Conservation (phyloP, 2,888 invertebrate genomes). For the Aspidiotus destructor region DNA sequence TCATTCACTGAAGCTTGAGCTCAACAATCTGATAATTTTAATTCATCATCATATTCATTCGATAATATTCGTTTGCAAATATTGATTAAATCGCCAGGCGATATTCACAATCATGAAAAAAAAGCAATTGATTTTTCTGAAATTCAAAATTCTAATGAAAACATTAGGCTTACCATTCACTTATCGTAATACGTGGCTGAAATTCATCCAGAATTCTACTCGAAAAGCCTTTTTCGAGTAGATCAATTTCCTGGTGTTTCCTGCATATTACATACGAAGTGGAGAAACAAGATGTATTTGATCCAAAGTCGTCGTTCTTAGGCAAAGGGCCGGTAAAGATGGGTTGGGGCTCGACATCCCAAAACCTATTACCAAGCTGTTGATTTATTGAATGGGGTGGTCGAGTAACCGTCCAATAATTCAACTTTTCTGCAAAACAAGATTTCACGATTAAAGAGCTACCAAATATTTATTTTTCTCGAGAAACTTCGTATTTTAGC, state of each 20-base stretch:
- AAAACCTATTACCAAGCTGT: no score
- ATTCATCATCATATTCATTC: no score
- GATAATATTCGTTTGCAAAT: neutral
- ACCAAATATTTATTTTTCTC: no score
- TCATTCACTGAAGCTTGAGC: no score
- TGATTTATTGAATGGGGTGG: no score
- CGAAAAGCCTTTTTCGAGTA: slow-evolving; percentile 33
- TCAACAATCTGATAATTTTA: no score
- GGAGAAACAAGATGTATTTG: slow-evolving; percentile 34
- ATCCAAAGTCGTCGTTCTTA: slow-evolving; percentile 29
- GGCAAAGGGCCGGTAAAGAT: slow-evolving; percentile 33
- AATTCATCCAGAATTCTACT: slow-evolving; percentile 33
- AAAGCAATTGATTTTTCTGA: no score
- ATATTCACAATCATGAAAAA: no score
- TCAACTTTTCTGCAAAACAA: no score
- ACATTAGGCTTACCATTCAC: slow-evolving; percentile 35
- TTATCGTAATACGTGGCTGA: slow-evolving; percentile 34
- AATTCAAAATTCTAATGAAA: neutral
- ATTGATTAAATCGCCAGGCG: neutral
- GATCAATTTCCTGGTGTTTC: slow-evolving; percentile 34
- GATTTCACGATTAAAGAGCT: no score
- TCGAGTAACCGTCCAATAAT: no score
- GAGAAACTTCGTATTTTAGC: no score
- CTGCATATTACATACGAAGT: slow-evolving; percentile 32
- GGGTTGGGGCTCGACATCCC: slow-evolving; percentile 32